Conservation (phyloP, 2,113 vertebrate species). For the Propithecus coquereli region DNA sequence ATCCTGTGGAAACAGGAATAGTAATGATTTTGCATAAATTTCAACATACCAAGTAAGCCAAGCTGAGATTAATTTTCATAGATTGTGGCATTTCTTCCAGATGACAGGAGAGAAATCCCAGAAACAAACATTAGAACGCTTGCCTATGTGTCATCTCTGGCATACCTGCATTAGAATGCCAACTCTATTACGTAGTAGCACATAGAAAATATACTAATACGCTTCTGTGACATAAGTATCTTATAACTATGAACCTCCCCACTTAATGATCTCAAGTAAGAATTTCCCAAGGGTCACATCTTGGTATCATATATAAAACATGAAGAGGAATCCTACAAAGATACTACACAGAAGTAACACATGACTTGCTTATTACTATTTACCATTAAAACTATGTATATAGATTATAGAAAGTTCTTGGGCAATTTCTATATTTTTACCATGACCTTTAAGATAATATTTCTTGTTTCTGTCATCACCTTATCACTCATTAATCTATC, state of each 20-base stretch:
- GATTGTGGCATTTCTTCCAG: constrained; percentile 18
- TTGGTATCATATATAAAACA: not conserved
- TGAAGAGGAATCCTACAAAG: not conserved
- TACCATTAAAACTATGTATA: not conserved
- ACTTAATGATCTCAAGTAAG: constrained; percentile 32
- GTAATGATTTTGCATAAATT: not conserved
- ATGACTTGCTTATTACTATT: not conserved
- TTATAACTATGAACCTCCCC: constrained; percentile 32
- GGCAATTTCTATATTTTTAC: constrained; percentile 30
- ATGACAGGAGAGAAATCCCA: not conserved
- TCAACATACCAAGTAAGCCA: not conserved
- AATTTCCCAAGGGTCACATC: constrained; percentile 13
- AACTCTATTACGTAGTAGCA: not conserved
- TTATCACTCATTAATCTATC: not conserved
- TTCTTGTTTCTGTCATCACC: not conserved
- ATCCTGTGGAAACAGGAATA: not conserved
- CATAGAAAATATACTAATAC: constrained; percentile 18
- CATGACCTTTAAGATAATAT: not conserved
- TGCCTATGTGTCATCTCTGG: not conserved
- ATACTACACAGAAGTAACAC: not conserved
- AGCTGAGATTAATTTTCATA: not conserved
- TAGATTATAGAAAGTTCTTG: not conserved
- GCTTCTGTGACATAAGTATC: constrained; percentile 11
- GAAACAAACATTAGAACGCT: not conserved
- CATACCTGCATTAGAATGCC: not conserved